phyloP scores from a whole-genome alignment of 2,888 invertebrate species.

The Standfussiana lucernea region DNA sequence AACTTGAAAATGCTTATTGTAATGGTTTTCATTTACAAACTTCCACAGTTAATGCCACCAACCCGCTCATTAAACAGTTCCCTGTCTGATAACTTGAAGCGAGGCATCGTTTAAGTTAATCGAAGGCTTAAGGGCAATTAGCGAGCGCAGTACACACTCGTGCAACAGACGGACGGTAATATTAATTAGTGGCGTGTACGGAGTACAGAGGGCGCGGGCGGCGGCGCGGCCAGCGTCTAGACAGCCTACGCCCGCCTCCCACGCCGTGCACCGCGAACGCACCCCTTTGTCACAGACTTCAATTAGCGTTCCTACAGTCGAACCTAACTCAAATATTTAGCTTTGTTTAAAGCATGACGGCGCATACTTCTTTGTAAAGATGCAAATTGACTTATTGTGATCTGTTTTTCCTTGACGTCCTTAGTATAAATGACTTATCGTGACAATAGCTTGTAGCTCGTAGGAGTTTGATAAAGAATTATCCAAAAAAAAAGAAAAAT shows the following conservation, averaged over 20 bases:
- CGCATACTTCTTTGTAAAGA: constrained; percentile 21
- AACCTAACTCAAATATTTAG: constrained; percentile 45
- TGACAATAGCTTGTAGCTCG: background rate
- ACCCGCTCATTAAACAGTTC: constrained; percentile 32
- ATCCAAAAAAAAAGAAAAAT: background rate
- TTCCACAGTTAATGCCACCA: background rate
- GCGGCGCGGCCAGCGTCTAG: constrained; percentile 77
- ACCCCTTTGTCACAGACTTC: constrained; percentile 67
- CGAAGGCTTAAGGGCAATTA: constrained; percentile 67
- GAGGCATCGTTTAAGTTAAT: constrained; percentile 57
- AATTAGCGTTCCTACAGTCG: constrained; percentile 46
- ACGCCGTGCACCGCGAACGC: constrained; percentile 64
- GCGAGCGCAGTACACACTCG: constrained; percentile 59
- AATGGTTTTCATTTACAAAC: background rate
- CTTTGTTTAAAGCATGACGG: constrained; percentile 38
- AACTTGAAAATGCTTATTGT: constrained; percentile 1
- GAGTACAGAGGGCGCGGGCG: constrained; percentile 67
- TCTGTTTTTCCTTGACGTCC: constrained; percentile 11
- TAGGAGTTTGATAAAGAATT: background rate
- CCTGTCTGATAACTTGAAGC: constrained; percentile 43
- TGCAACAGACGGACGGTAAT: constrained; percentile 73
- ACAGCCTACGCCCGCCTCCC: constrained; percentile 72
- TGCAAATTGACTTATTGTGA: constrained; percentile 18
- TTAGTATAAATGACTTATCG: constrained; percentile 11
- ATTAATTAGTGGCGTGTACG: constrained; percentile 78